Evolutionary conservation across 1,140 invertebrate genomes (phyloP).

Genomic region (Psilanteris sp.): DNA sequence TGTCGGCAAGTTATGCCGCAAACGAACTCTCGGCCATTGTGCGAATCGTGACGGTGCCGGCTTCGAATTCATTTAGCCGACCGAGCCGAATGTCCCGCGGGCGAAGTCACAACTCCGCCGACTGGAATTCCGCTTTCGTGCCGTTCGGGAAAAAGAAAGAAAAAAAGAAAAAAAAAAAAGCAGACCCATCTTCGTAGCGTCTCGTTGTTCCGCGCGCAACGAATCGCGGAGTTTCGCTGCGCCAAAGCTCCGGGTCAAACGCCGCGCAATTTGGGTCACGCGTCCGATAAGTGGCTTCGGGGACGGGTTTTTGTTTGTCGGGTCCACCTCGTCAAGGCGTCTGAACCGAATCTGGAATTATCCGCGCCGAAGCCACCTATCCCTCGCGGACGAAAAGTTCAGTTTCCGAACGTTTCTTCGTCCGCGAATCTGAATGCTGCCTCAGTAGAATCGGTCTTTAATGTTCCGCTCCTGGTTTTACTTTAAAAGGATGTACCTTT

Average conservation of each 20-base stretch:
- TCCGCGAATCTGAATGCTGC: too few species aligned
- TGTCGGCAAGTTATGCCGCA: conserved; percentile 53
- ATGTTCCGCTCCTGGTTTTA: too few species aligned
- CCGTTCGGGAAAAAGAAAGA: too few species aligned
- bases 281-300: background rate
- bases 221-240: background rate
- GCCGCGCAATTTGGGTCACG: conserved; percentile 9
- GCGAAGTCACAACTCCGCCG: conserved; percentile 19
- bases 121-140: conserved; percentile 27
- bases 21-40: conserved; percentile 44
- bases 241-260: background rate
- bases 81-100: background rate
- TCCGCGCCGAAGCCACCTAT: too few species aligned
- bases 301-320: too few species aligned
- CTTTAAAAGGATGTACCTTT: too few species aligned
- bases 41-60: conserved; percentile 20
- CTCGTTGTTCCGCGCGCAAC: conserved; percentile 6
- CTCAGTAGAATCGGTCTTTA: too few species aligned
- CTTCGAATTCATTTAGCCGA: conserved; percentile 33
- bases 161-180: too few species aligned
- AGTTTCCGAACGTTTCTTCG: too few species aligned
- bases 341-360: too few species aligned
- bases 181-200: background rate
- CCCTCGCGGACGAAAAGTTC: too few species aligned
- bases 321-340: too few species aligned